Evolutionary conservation across 2,113 vertebrate species (phyloP).

Genomic region (Archilochus colubris): DNA sequence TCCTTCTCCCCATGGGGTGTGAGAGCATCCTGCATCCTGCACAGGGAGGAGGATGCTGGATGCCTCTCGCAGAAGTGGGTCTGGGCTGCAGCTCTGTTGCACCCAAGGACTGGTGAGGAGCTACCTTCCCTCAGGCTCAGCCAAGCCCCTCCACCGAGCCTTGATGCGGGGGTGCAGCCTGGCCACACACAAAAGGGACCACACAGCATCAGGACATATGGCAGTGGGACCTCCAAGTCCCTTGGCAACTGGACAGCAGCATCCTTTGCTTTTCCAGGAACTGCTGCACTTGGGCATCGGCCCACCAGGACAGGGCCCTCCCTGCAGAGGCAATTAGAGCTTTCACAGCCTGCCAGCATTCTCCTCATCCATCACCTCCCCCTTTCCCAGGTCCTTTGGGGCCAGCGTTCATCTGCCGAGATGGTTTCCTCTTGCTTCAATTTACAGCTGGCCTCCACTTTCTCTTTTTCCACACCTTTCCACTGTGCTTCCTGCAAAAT

Average conservation of each 20-base stretch:
- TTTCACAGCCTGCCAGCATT: not conserved
- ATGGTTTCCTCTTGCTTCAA: not conserved
- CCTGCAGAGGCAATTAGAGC: not conserved
- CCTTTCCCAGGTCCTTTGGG: not conserved
- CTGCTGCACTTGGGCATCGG: accelerated
- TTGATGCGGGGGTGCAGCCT: not conserved
- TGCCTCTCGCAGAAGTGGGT: not conserved
- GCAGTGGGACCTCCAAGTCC: not conserved
- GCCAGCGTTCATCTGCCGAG: not conserved
- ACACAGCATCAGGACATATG: accelerated
- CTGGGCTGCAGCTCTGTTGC: not conserved
- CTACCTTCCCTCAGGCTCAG: not conserved
- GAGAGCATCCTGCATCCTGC: not conserved
- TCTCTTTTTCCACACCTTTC: too few relatives aligned
- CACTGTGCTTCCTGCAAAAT: not conserved
- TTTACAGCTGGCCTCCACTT: not conserved
- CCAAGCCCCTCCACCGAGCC: accelerated
- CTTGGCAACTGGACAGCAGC: not conserved
- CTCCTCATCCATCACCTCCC: not conserved
- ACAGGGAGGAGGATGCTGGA: accelerated
- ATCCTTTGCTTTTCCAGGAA: not conserved
- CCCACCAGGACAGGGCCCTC: not conserved
- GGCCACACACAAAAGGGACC: not conserved
- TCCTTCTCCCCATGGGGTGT: not conserved
- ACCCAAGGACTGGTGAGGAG: not conserved